Evolutionary conservation across 2,113 vertebrate species (phyloP), one percentile per base, ranked within the genome.

Genomic region (Pterocles gutturalis): DNA sequence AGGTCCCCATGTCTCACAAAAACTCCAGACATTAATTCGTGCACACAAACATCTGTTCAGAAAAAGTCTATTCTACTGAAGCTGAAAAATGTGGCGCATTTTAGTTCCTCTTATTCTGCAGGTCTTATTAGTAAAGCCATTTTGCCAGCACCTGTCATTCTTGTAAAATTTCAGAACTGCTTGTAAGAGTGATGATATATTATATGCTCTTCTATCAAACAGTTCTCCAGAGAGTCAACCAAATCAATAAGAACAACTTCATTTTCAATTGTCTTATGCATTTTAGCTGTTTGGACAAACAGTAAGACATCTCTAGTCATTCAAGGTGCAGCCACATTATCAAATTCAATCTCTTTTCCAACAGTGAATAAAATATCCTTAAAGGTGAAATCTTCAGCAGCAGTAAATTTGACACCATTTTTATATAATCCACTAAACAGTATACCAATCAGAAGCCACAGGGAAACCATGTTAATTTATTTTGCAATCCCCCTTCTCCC

Each of bases 101-200:
- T 72, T 62, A 81, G 57, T 66, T 78, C 88, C 78, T 87, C 55
- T 71, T 87, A 36, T 58, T 95, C 58, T 89, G 75, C 70, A 91
- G 71, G 55, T 96, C 91, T 97, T 78, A 96, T 97, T 95, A 96
- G 70, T 53, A 83, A 91, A 95, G 73, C 65, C 67, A 84, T 87
- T 89, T 77, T 89, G 48, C 53, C 91, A 69, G 45, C 60, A 94
- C 51, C 43, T 87, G 25, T 89, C 91, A 87, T 82, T 49, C 87
- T 91, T 96, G 73, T 60, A 90, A 54, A 91, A 95, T 90, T 86
- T 92, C 54, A 93, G 54, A 79, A 89, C 26, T 34, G 46, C 43
- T 71, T 86, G 36, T 60, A 53, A 83, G 34, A 54, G 17, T 77
- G 55, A 66, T 67, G 46, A 60, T 96, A 55, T 62, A 92, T 93